These are phyloP conservation scores for Antheraea yamamai DNA, from an alignment of 2,888 invertebrate genomes.

Conservation along the genomic window DNA sequence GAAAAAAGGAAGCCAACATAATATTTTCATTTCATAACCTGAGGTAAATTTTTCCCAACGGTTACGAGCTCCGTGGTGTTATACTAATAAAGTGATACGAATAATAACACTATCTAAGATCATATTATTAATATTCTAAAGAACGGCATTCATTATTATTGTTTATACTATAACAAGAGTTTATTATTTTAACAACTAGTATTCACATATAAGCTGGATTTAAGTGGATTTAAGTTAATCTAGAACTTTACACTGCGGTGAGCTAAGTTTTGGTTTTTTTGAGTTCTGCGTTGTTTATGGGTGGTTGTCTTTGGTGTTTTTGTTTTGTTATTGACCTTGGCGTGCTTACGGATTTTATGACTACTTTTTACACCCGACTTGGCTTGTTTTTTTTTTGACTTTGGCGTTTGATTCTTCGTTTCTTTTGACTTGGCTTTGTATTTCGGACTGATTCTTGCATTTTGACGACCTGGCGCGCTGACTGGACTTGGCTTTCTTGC, in stretches of 20 bases:
- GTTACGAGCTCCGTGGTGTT: neutral
- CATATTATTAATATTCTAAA: neutral
- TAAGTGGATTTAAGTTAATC: neutral
- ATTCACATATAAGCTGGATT: neutral
- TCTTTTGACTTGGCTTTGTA: no score
- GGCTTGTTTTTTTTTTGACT: no score
- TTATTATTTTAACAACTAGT: neutral
- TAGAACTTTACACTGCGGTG: neutral
- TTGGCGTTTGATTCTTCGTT: no score
- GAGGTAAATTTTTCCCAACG: slow-evolving; percentile 3
- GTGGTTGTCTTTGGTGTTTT: no score
- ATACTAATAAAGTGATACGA: neutral
- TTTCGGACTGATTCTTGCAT: no score
- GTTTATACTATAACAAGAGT: neutral
- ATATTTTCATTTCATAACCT: neutral
- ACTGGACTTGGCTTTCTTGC: no score
- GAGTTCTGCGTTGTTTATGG: no score
- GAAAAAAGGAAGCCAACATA: neutral
- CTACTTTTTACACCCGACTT: no score
- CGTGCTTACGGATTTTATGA: no score
- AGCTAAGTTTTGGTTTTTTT: no score
- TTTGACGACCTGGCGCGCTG: no score
- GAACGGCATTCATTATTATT: neutral
- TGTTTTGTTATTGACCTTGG: no score
- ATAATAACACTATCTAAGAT: neutral